Conservation (phyloP, 1,140 invertebrate genomes). For the Gerris buenoi region DNA sequence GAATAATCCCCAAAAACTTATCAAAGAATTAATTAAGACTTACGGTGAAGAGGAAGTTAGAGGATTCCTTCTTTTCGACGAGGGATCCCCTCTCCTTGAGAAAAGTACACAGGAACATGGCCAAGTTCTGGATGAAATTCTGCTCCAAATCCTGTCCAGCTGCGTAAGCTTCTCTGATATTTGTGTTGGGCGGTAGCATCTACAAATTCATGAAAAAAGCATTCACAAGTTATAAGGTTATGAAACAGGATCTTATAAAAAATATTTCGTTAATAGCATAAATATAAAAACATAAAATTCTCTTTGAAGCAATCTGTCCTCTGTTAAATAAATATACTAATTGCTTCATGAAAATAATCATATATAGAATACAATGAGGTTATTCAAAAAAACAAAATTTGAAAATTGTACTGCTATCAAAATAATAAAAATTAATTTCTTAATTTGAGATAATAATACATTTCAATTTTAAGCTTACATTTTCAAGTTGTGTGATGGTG, state of each 20-base stretch:
- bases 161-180: constrained; percentile 86
- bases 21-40: no score
- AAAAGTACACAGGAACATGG: constrained; percentile 92
- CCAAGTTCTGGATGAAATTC: constrained; percentile 97
- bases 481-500: constrained; percentile 79
- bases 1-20: no score
- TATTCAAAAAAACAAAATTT: no score
- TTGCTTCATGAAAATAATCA: no score
- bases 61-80: constrained; percentile 62
- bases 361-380: no score
- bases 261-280: not conserved
- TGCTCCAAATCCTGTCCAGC: constrained; percentile 90
- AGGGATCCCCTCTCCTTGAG: constrained; percentile 87
- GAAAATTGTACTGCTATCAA: no score
- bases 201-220: constrained; percentile 28
- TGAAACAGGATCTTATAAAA: not conserved
- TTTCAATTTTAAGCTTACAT: constrained; percentile 33
- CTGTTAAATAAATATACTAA: no score
- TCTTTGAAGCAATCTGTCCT: no score
- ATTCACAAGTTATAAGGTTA: not conserved
- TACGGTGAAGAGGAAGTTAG: constrained; percentile 50
- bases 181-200: constrained; percentile 79
- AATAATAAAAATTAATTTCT: no score
- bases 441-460: no score
- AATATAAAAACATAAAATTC: constrained; percentile 9